These are phyloP conservation scores for Gadus chalcogrammus DNA, from an alignment of 2,113 vertebrate species.

Conservation along the genomic window DNA sequence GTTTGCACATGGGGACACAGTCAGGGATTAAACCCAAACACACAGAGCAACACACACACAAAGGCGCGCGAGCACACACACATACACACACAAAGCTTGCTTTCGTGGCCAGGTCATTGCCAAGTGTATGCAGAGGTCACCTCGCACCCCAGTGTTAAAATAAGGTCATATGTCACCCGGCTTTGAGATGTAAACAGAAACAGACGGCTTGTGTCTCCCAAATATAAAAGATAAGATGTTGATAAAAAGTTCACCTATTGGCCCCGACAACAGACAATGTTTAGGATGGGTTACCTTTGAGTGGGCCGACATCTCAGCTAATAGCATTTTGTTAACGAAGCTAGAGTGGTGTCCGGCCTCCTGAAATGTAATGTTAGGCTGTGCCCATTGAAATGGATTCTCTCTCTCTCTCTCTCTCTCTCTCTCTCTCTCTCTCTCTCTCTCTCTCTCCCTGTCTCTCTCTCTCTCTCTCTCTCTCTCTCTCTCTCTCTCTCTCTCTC, in stretches of 20 bases:
- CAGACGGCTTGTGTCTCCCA: too few species aligned
- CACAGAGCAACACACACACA: not conserved
- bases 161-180: not conserved
- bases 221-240: not conserved
- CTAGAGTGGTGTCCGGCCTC: not conserved
- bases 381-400: not conserved
- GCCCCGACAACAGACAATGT: not conserved
- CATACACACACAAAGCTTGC: not conserved
- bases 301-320: not conserved
- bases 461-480: not conserved
- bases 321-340: not conserved
- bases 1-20: too few species aligned
- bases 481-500: not conserved
- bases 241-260: not conserved
- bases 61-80: not conserved
- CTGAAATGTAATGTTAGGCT: not conserved
- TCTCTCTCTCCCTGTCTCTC: not conserved
- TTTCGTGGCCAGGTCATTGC: not conserved
- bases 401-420: too few species aligned
- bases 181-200: too few species aligned
- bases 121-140: not conserved
- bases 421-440: too few species aligned
- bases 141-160: not conserved
- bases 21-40: not conserved
- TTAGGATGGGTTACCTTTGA: not conserved